phyloP scores from a whole-genome alignment of 2,113 vertebrate genomes.

The Misgurnus mizolepis region DNA sequence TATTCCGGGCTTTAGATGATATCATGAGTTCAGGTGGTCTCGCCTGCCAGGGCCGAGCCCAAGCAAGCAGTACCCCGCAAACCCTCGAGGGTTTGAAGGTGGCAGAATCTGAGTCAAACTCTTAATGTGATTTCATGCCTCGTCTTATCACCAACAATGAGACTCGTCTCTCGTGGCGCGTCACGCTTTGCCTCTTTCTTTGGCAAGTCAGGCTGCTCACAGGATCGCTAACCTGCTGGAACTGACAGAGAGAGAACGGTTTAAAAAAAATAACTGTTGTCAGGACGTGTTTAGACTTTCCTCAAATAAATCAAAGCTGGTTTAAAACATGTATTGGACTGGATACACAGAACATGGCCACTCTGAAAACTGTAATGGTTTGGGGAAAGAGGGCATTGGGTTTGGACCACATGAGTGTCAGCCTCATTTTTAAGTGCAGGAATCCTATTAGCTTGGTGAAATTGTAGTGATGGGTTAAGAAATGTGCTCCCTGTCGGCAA shows the following conservation, averaged over 20 bases:
- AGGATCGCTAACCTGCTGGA: conserved; percentile 15
- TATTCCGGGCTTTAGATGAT: conserved; percentile 5
- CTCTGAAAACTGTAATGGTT: not conserved
- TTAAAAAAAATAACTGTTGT: conserved; percentile 13
- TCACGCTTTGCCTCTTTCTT: not conserved
- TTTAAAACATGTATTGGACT: not conserved
- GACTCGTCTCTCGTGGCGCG: conserved; percentile 9
- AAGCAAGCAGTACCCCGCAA: not conserved
- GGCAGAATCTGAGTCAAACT: conserved; percentile 11
- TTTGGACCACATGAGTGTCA: conserved; percentile 4
- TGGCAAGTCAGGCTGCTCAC: not conserved
- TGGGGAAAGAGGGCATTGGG: conserved; percentile 2
- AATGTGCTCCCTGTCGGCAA: not conserved
- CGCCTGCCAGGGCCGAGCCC: not conserved
- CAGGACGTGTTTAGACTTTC: conserved; percentile 27
- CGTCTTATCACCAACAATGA: conserved; percentile 47
- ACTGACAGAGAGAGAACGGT: not conserved
- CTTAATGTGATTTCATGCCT: conserved; percentile 54
- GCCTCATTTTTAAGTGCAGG: conserved; percentile 23
- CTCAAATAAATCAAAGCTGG: conserved; percentile 9
- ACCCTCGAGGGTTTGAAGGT: not conserved
- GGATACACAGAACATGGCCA: not conserved
- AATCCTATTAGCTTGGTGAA: conserved; percentile 25
- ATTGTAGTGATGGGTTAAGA: conserved; percentile 9
- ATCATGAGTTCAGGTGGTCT: conserved; percentile 7